These are phyloP conservation scores for Tragopan temminckii DNA, from an alignment of 2,797 vertebrate species.

Conservation along the genomic window DNA sequence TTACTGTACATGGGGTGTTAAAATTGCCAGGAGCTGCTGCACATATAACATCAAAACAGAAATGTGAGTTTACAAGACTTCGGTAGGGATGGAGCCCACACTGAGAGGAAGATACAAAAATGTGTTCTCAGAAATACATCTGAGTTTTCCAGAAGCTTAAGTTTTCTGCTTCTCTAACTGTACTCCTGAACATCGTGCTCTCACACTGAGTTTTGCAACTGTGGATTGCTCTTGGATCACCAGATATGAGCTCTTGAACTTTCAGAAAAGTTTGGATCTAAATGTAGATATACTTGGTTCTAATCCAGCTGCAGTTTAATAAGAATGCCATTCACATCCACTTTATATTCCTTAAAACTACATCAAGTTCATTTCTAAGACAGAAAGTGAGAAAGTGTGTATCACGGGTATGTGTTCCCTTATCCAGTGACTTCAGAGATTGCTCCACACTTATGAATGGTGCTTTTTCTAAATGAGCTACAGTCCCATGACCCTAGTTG, in stretches of 20 bases:
- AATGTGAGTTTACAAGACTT: background rate
- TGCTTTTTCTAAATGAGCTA: constrained; percentile 20
- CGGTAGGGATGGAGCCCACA: background rate
- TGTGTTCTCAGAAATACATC: background rate
- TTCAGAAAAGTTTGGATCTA: background rate
- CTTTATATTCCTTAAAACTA: background rate
- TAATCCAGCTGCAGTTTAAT: background rate
- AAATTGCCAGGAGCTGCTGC: background rate
- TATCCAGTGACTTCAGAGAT: background rate
- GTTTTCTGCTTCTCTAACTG: background rate
- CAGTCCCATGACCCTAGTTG: constrained; percentile 31
- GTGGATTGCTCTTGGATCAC: background rate
- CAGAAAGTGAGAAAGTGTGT: background rate
- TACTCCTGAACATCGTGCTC: background rate
- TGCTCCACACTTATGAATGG: background rate
- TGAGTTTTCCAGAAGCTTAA: background rate
- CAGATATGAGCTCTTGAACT: background rate
- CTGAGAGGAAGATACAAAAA: background rate
- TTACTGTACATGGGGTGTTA: fast-evolving
- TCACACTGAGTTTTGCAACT: background rate
- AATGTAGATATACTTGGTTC: background rate
- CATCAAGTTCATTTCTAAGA: background rate
- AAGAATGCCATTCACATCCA: background rate
- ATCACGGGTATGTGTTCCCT: background rate
- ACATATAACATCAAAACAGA: too few relatives aligned